Evolutionary conservation across 2,113 vertebrate genomes (phyloP), one percentile per base, ranked within the genome.

Genomic region (Rousettus leschenaultii): DNA sequence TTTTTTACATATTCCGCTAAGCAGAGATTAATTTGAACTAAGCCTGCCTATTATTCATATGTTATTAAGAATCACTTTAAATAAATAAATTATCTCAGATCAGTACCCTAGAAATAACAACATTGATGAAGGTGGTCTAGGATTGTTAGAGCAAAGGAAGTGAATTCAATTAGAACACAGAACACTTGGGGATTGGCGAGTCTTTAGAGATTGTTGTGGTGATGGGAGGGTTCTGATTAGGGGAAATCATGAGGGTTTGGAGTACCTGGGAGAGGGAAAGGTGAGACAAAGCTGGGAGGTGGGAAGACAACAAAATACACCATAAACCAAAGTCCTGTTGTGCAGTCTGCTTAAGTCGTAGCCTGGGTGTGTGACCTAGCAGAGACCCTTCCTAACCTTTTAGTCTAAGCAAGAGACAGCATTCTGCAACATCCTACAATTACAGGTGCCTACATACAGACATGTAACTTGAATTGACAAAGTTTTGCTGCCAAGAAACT

Each of bases 31-130:
- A 85, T 86, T 55, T 85, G 30, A 33, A 95, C 16, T 59, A 78
- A 90, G 43, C 12, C 48, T 82, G 13, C 33, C 55, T 85, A 35
- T 77, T 63, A 68, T 57, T 96, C 7, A n/a, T 9, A 30, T 91
- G 43, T 75, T 95, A 93, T n/a, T 70, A 90, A 78, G 70, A 91
- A 61, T 80, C 16, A 75, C 10, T 86, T 91, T 43, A 75, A 95
- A 93, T 15, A 35, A 74, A 59, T 84, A 21, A 1, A 78, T 26
- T 83, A 51, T 51, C 40, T 86, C 66, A 55, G 70, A 66, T 84
- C 75, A 87, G 26, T 43, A 38, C 9, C 38, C 33, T 55, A 91
- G 30, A 91, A 95, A 86, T 83, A 78, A 77, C 45, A 24, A 48
- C 73, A 28, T 38, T 61, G n/a, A 74, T n/a, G 26, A 89, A 77